Evolutionary conservation across 2,888 invertebrate species (phyloP), one percentile per base, ranked within the genome.

Genomic region (Gisinianus flammeolus): DNA sequence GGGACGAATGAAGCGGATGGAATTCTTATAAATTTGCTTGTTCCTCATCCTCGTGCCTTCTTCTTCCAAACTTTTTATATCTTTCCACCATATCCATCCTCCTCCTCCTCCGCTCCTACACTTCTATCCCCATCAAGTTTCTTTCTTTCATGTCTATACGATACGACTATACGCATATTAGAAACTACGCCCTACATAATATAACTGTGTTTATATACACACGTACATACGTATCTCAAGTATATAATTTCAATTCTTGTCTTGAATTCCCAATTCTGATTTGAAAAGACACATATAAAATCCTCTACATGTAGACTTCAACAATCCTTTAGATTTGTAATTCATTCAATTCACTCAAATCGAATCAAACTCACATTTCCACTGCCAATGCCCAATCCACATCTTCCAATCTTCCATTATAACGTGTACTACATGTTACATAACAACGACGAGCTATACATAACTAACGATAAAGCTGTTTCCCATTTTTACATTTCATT

Each of bases 281-380:
- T 44, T 6, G 44, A 44, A 19, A 44, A 35, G 44, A 44, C 2
- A 44, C 19, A 19, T 44, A 12, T 44, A 19, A 16, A 19, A 44
- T 44, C 16, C 44, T 26, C 26, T 12, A 28, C 62, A 62, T 62
- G 12, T n/a, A n/a, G 28, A 26, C 62, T 28, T 62, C 62, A 62
- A 62, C 62, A 62, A 62, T 26, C 62, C 62, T 62, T 26, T 58
- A 58, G 5, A 26, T 62, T 26, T 62, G 62, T 62, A 26, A 62
- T 62, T 62, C 62, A 62, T 26, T 62, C 62, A 62, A 62, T 62
- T 62, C 62, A 62, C 22, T 26, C 26, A 62, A 62, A 62, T 62
- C 62, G 28, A 62, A 62, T 62, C 62, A 62, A 62, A 62, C 62
- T 62, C 62, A 62, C 62, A 62, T 62, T 62, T 62, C 62, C 28